Percentiles rank a stretch among this genome's conserved stretches.
These are phyloP conservation scores for Nymphalis c-album DNA, from an alignment of 2,888 invertebrate species.

Conservation along the genomic window DNA sequence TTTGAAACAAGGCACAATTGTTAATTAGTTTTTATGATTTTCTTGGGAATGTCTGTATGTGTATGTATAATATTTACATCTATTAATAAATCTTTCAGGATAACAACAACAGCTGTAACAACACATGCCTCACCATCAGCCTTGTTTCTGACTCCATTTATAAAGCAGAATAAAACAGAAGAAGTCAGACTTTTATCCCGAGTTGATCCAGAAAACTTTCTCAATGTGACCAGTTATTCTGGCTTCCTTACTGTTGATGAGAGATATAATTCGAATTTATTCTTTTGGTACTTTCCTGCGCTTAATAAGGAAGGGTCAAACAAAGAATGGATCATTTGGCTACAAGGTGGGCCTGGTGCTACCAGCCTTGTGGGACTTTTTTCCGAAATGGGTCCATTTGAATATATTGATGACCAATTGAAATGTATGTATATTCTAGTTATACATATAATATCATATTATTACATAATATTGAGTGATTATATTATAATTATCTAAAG, in stretches of 20 bases:
- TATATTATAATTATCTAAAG: too few relatives aligned
- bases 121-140: conserved; percentile 53
- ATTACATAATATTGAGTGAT: too few relatives aligned
- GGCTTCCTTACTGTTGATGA: conserved; percentile 86
- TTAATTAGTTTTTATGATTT: too few relatives aligned
- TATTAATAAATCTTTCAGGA: conserved; percentile 14
- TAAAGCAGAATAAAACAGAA: conserved; percentile 51
- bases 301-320: conserved; percentile 54
- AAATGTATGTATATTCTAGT: conserved; percentile 22
- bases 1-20: too few relatives aligned
- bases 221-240: conserved; percentile 71
- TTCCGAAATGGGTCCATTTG: conserved; percentile 68
- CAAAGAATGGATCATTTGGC: conserved; percentile 89
- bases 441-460: too few relatives aligned
- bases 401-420: conserved; percentile 13
- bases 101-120: neutral
- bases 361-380: conserved; percentile 79
- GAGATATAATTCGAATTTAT: conserved; percentile 86
- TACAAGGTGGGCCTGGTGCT: conserved; percentile 92
- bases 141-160: conserved; percentile 57
- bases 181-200: conserved; percentile 54
- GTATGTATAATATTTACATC: too few relatives aligned
- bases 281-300: conserved; percentile 92
- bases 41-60: too few relatives aligned
- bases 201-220: conserved; percentile 57